Base-by-base conservation (phyloP, 2,113 vertebrate species). In the Apaloderma vittatum region DNA sequence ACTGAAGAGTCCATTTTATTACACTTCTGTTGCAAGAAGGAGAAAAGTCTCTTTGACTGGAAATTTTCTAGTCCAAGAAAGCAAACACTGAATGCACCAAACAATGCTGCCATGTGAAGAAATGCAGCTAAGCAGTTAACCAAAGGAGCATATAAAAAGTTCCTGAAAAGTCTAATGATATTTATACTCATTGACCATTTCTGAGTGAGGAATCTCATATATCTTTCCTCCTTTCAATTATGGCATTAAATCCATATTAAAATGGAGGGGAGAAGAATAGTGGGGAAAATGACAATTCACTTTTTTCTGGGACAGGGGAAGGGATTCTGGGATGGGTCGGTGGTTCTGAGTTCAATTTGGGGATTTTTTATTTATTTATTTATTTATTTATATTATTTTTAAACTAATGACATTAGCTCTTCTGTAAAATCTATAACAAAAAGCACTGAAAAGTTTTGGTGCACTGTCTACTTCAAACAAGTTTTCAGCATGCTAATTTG, bases 191-290 rank as follows among this genome's bases (percentile, higher is more conserved):
- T 30, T 63, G 46, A 67, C 4, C 16, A 27, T 40, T 88, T 54
- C 26, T 45, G 23, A 70, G 22, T 46, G 78, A 62, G 21, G 2
- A 46, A 75, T 58, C 36, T 45, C 15, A 48, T 19, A 45, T 17
- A 57, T 15, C 11, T 32, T 77, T 12, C 7, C 27, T 49, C 15
- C 26, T 21, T 88, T 76, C 70, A 79, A 5, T 62, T 73, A 73
- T 0, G 7, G 30, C 24, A 68, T 0, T 0, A 54, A 94, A 63
- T 9, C 34, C n/a, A 11, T 40, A 40, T 11, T 11, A 40, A 40
- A 40, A 40, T 40, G 4, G 6, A 5, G 2, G 0, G 8, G 6
- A 16, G 3, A 2, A 11, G 19, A n/a, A 29, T 3, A n/a, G 63
- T 15, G 11, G 6, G 8, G 9, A 73, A 71, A 45, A 55, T 4